Conservation (phyloP, 2,113 vertebrate genomes). For the Sprattus sprattus region DNA sequence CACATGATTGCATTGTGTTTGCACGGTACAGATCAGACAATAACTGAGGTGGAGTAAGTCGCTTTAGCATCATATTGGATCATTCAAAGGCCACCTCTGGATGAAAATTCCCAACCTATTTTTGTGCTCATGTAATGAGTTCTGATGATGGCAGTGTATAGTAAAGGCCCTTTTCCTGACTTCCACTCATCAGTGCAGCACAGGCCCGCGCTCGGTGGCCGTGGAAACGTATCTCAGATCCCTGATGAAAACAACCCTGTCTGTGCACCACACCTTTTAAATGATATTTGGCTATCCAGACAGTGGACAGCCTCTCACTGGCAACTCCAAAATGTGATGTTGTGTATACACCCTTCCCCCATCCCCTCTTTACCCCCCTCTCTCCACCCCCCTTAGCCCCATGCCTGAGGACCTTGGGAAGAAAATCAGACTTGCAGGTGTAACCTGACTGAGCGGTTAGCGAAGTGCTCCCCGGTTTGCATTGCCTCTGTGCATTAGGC, state of each 20-base stretch:
- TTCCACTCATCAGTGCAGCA: too few relatives aligned
- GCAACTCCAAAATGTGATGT: neutral
- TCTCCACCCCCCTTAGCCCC: neutral
- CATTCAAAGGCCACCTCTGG: neutral
- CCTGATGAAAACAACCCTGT: neutral
- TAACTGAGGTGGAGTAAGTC: neutral
- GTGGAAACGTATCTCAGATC: neutral
- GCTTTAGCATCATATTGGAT: neutral
- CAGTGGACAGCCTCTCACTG: neutral
- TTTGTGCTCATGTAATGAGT: neutral
- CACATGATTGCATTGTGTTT: neutral
- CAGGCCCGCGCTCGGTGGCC: too few relatives aligned
- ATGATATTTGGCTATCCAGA: neutral
- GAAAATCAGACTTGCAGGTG: slow-evolving; percentile 52
- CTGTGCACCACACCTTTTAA: neutral
- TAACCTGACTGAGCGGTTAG: slow-evolving; percentile 52
- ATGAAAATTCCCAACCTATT: too few relatives aligned
- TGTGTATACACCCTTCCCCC: neutral
- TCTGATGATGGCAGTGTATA: neutral
- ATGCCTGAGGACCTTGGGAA: slow-evolving; percentile 27
- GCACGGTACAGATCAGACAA: neutral
- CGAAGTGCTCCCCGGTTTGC: slow-evolving; percentile 33
- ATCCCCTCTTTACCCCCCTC: neutral
- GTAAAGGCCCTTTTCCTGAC: neutral
- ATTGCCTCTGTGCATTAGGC: slow-evolving; percentile 79